Evolutionary conservation across 2,797 vertebrate genomes (phyloP), one percentile per base, ranked within the genome.

Genomic region (Falco rusticolus): DNA sequence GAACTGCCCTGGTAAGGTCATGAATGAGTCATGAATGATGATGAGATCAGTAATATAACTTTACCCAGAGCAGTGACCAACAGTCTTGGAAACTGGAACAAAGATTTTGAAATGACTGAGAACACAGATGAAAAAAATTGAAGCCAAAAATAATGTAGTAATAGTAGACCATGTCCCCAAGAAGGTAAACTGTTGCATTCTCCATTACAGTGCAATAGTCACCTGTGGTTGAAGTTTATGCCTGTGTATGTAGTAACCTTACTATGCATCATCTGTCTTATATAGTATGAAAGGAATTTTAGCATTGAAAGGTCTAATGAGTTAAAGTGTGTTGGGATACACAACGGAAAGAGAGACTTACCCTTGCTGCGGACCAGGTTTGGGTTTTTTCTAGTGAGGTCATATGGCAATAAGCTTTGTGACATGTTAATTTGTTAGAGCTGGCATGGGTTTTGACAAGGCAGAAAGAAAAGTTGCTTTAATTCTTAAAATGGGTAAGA

Each of bases 251-350:
- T 24, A 64, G 28, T 21, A 45, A 64, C 45, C 4, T 26, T 76
- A 53, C 16, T 66, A 57, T 24, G 21, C 18, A 63, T 17, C 34
- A 47, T 24, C 39, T n/a, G 29, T 20, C 54, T 77, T 80, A 83
- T 65, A n/a, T 81, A 90, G 26, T 7, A 61, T 71, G 65, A 95
- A 84, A 86, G 37, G 45, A 71, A 76, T 95, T 95, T 86, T 90
- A 83, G 57, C 70, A 70, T 16, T 77, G 28, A 85, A 92, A 80
- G 17, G 17, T n/a, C 53, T 70, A 89, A 91, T 80, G 25, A 94
- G 83, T 84, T 80, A 81, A 95, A 84, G 47, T 24, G 5, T 50
- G 10, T 28, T 76, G 50, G 20, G 20, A 5, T 45, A 37, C 15
- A 45, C 45, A 63, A 10, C 25, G 21, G 33, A 53, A 79, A 63